Evolutionary conservation across 1,140 invertebrate species (phyloP).

Genomic region (Cherax quadricarinatus): DNA sequence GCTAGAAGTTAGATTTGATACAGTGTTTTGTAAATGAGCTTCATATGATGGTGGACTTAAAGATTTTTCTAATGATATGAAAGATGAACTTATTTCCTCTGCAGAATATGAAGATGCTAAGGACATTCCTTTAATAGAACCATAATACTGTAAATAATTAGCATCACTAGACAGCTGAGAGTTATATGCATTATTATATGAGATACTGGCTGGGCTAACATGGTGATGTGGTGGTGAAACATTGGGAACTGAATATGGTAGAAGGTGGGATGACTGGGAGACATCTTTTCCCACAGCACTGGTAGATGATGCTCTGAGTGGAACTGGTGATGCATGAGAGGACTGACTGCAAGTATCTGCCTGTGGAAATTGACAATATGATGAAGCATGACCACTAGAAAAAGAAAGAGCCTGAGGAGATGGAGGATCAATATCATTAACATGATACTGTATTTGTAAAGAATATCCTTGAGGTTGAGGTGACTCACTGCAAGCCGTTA

Average conservation of each 20-base stretch:
- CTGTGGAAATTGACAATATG: slow-evolving; percentile 37
- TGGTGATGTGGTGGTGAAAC: slow-evolving; percentile 3
- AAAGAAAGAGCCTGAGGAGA: slow-evolving; percentile 28
- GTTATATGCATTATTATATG: background rate
- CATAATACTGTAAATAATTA: slow-evolving; percentile 38
- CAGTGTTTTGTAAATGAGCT: slow-evolving; percentile 42
- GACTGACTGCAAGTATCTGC: slow-evolving; percentile 13
- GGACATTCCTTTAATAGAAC: background rate
- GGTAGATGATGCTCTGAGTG: background rate
- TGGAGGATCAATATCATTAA: background rate
- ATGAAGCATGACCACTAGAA: background rate
- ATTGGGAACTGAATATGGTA: slow-evolving; percentile 16
- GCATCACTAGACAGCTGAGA: background rate
- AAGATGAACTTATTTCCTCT: slow-evolving; percentile 17
- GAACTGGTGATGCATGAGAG: slow-evolving; percentile 10
- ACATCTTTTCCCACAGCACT: background rate
- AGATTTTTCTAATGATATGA: slow-evolving; percentile 34
- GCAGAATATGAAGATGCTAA: slow-evolving; percentile 25
- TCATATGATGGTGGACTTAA: slow-evolving; percentile 59
- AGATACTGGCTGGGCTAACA: slow-evolving; percentile 6
- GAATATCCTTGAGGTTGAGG: slow-evolving; percentile 8
- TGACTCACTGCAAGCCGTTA: slow-evolving; percentile 2
- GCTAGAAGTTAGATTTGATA: slow-evolving; percentile 19
- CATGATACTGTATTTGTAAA: background rate
- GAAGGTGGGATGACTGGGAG: slow-evolving; percentile 11